phyloP scores from a whole-genome alignment of 2,888 invertebrate species.

The Macrosoma leucophasiata region DNA sequence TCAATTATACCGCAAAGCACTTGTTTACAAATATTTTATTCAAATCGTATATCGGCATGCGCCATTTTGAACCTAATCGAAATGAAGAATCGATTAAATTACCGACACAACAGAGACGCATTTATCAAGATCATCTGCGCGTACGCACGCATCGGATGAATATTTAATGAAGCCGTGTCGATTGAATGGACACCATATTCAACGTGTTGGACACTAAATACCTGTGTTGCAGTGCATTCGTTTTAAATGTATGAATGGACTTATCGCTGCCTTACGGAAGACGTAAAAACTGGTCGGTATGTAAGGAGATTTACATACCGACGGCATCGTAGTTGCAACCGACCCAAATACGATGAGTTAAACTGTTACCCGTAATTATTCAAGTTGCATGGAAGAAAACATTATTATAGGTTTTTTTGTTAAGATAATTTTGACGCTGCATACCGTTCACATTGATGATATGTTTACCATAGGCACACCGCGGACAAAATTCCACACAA shows the following conservation, averaged over 20 bases:
- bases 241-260: slow-evolving; percentile 20
- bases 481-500: too few species aligned
- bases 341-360: slow-evolving; percentile 23
- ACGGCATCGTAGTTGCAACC: slow-evolving; percentile 7
- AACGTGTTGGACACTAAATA: slow-evolving; percentile 36
- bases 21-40: slow-evolving; percentile 48
- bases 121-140: slow-evolving; percentile 40
- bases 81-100: slow-evolving; percentile 30
- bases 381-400: slow-evolving; percentile 23
- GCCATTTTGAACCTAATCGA: slow-evolving; percentile 22
- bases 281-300: slow-evolving; percentile 16
- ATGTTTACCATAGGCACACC: too few species aligned
- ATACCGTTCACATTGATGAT: too few species aligned
- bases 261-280: slow-evolving; percentile 11
- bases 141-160: slow-evolving; percentile 40
- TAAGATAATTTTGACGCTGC: too few species aligned
- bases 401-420: slow-evolving; percentile 27
- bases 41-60: slow-evolving; percentile 23
- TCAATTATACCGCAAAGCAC: slow-evolving; percentile 45
- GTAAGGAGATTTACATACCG: slow-evolving; percentile 5
- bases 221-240: slow-evolving; percentile 12
- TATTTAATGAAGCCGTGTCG: slow-evolving; percentile 41
- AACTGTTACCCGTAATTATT: too few species aligned
- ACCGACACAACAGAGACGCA: slow-evolving; percentile 28
- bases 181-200: slow-evolving; percentile 34